Percentiles rank a stretch among this genome's conserved stretches.
Conservation (phyloP, 2,797 vertebrate genomes). For the Tympanoctomys barrerae region DNA sequence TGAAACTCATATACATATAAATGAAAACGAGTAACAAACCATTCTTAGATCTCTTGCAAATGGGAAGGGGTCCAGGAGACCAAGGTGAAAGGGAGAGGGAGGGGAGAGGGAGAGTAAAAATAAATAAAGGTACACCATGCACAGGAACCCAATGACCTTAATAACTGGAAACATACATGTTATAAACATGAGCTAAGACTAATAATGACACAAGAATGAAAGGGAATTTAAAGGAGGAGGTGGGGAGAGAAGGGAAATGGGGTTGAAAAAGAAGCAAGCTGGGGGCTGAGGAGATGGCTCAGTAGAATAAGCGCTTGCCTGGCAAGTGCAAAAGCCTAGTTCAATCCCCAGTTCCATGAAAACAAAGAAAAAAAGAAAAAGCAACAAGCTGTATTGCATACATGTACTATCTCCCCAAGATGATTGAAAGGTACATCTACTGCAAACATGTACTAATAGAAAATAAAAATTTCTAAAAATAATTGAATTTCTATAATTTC, state of each 20-base stretch:
- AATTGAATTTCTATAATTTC: neutral
- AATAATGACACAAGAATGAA: neutral
- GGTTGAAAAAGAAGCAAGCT: neutral
- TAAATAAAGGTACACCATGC: neutral
- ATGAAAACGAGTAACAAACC: slow-evolving; percentile 37
- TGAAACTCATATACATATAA: neutral
- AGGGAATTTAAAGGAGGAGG: neutral
- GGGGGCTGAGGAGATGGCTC: too few relatives aligned
- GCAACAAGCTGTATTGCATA: neutral
- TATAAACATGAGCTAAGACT: neutral
- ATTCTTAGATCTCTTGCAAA: neutral
- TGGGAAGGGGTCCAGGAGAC: neutral
- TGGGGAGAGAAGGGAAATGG: too few relatives aligned
- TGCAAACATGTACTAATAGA: neutral
- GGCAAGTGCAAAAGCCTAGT: too few relatives aligned
- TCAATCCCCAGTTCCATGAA: too few relatives aligned
- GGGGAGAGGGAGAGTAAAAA: too few relatives aligned
- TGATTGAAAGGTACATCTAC: neutral
- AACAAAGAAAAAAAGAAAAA: too few relatives aligned
- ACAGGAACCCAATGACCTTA: neutral
- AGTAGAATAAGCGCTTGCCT: too few relatives aligned
- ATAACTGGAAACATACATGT: neutral
- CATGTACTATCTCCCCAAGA: neutral
- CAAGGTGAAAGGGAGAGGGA: neutral
- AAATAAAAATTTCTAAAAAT: neutral